Evolutionary conservation across 2,113 vertebrate species (phyloP).

Genomic region (Tragulus kanchil): DNA sequence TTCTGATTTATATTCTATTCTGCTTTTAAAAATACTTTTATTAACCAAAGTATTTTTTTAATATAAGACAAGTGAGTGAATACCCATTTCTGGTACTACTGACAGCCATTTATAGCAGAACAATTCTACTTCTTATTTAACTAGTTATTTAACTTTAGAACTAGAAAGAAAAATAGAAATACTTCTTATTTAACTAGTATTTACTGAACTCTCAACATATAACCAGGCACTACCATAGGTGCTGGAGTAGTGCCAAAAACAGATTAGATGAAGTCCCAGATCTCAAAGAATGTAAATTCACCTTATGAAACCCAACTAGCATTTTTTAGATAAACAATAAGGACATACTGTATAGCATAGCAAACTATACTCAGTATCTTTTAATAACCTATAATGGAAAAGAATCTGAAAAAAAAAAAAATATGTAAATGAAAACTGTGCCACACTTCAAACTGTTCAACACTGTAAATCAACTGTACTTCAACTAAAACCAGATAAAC

Average conservation of each 20-base stretch:
- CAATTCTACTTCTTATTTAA: neutral
- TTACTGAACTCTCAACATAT: neutral
- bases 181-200: neutral
- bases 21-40: neutral
- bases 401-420: neutral
- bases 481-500: neutral
- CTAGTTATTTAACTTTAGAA: too few species aligned
- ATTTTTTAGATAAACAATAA: neutral
- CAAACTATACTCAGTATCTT: neutral
- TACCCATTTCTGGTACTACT: neutral
- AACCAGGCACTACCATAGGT: neutral
- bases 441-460: neutral
- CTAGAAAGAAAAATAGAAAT: conserved; percentile 1
- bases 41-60: conserved; percentile 31
- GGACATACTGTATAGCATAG: neutral
- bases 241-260: neutral
- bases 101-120: neutral
- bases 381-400: neutral
- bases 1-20: conserved; percentile 43
- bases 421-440: too few species aligned
- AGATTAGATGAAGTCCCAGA: neutral
- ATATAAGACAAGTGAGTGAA: conserved; percentile 46
- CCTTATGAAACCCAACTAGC: conserved; percentile 21
- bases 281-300: conserved; percentile 15
- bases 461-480: neutral